Conservation (phyloP, 2,113 vertebrate species). For the Lethenteron camtschaticum region DNA sequence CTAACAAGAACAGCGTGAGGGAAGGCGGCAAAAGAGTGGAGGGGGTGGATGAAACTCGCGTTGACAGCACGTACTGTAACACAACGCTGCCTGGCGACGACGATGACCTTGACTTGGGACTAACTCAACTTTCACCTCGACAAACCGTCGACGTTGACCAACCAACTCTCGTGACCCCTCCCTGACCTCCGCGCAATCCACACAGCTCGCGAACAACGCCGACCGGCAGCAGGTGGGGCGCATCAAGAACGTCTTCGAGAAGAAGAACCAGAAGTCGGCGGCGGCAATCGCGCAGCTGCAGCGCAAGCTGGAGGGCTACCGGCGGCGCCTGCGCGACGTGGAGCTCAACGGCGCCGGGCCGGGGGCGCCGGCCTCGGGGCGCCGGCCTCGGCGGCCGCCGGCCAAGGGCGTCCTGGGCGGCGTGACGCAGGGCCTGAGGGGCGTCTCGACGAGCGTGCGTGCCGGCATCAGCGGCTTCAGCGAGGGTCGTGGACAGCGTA, state of each 20-base stretch:
- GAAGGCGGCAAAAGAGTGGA: no score
- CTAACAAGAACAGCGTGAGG: no score
- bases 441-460: slow-evolving; percentile 74
- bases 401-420: slow-evolving; percentile 89
- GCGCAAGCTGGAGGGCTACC: slow-evolving; percentile 92
- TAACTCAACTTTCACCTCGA: no score
- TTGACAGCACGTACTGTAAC: no score
- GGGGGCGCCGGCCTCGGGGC: slow-evolving; percentile 9
- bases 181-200: no score
- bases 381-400: slow-evolving; percentile 19
- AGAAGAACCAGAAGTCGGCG: slow-evolving; percentile 96
- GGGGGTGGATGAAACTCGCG: no score
- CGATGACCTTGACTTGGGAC: no score
- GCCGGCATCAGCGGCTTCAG: slow-evolving; percentile 89
- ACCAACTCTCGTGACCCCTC: no score
- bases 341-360: slow-evolving; percentile 38
- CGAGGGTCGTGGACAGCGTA: slow-evolving; percentile 75
- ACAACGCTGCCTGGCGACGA: no score
- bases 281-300: slow-evolving; percentile 90
- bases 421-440: slow-evolving; percentile 93
- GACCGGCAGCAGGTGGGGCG: slow-evolving; percentile 83
- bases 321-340: slow-evolving; percentile 79
- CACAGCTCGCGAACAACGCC: slow-evolving; percentile 58
- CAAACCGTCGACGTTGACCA: no score
- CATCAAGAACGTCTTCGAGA: slow-evolving; percentile 98